phyloP scores from a whole-genome alignment of 2,888 invertebrate genomes.

The Rutpela maculata region DNA sequence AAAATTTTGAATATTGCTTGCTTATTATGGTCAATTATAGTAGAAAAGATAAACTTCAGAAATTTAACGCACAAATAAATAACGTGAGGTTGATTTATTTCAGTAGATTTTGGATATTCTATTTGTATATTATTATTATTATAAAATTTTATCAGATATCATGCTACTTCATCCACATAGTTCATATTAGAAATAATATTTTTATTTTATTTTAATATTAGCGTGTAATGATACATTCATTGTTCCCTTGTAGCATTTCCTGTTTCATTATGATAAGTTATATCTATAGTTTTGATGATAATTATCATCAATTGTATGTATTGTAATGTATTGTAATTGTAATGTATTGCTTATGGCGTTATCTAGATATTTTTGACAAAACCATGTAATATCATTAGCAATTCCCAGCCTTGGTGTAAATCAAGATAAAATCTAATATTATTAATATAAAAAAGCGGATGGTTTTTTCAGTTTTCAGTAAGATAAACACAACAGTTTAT shows the following conservation, averaged over 20 bases:
- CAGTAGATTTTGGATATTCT: too few relatives aligned
- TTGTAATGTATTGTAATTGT: background rate
- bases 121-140: background rate
- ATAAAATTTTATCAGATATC: background rate
- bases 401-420: slow-evolving; percentile 1
- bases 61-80: too few relatives aligned
- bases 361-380: slow-evolving; percentile 17
- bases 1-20: too few relatives aligned
- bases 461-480: background rate
- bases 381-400: slow-evolving; percentile 5
- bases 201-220: background rate
- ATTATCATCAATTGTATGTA: too few relatives aligned
- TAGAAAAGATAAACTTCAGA: too few relatives aligned
- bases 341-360: background rate
- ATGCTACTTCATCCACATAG: background rate
- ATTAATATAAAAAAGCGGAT: slow-evolving; percentile 10
- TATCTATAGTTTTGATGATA: slow-evolving; percentile 11
- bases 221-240: background rate
- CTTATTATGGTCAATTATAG: too few relatives aligned
- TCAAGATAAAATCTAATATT: slow-evolving; percentile 8
- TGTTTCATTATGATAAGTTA: background rate
- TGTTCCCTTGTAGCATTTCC: background rate
- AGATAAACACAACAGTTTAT: background rate
- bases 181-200: background rate
- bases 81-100: too few relatives aligned